Base-by-base conservation (phyloP, 2,797 vertebrate genomes). In the Allochrocebus solatus region DNA sequence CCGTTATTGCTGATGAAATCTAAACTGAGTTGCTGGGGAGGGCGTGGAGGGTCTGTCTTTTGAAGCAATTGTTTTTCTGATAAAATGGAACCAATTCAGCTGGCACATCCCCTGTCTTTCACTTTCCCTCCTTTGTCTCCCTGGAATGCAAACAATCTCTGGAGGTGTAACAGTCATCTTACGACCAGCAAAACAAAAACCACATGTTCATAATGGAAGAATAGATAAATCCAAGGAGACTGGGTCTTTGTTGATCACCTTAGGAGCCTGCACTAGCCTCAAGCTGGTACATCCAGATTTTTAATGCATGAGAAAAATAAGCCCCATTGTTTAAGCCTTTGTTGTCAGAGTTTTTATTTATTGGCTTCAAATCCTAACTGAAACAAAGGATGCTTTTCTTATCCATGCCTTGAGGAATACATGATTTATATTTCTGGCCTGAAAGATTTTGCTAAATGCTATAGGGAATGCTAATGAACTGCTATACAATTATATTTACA, bases 341-440 rank as follows among this genome's bases (percentile, higher is more conserved):
- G 12, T 70, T 48, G 28, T 61, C 22, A 48, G 36, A 7, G 4
- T 16, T 72, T 50, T 57, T 33, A 50, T 57, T 61, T 82, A 59
- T 59, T 87, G 55, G 39, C 41, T 67, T 21, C 22, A 36, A 72
- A 75, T 89, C 41, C 48, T 79, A 53, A 79, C 8, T 22, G 39
- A 82, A 91, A 39, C 46, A 86, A 91, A 78, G 4, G 53, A 80
- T 36, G 50, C 43, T 46, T 88, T 22, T 93, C 82, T 53, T 70
- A 64, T 22, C 14, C 55, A 39, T 4, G 50, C 53, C 43, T 76
- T 33, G 4, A 13, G 59, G 64, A 84, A 86, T 16, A 48, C 5
- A 21, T 30, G 82, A 89, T 87, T 95, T 91, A 64, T 83, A 85
- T 93, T 90, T 70, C 79, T 74, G 61, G 33, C 10, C 26, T 95